Evolutionary conservation across 2,888 invertebrate genomes (phyloP), one percentile per base, ranked within the genome.

Genomic region (Pseudanteris insignis): DNA sequence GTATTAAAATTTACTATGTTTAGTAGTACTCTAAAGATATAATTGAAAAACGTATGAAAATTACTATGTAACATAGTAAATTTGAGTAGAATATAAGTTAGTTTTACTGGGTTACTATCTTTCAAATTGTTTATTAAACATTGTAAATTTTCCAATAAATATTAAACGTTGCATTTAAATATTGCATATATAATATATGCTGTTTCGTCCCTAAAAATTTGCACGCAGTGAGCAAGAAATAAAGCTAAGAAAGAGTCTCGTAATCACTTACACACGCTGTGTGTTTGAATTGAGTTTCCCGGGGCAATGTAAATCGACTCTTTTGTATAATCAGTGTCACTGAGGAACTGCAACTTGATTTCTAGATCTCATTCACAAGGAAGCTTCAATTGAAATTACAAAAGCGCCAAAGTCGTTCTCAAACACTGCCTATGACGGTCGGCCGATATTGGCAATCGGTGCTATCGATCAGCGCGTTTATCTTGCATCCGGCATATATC

Each of bases 321-420:
- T 58, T 53, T 53, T 44, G 51, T 63, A 63, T 48, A 53, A 63
- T 63, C 63, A 63, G 30, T 32, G 36, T 11, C 5, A 29, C 43
- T 12, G 50, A 54, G 48, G 50, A 63, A 63, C 38, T 44, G 44
- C 48, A 58, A 50, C 53, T 58, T 43, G 58, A 54, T 58, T 41
- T 64, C 50, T 58, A 58, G 51, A 51, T 44, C 50, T 60, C 64
- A 57, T 65, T 68, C 63, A 58, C 60, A 33, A 63, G 64, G 47
- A 57, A 57, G 46, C 53, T 64, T 58, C 54, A 40, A 63, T 63
- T 58, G 53, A 63, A 58, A 63, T 63, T 54, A 63, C 63, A 63
- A 58, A 57, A 63, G 62, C 55, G 36, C 5, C 55, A 26, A 13
- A 40, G 47, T 46, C 46, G 51, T 54, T 58, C 48, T 63, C 53